A percentile compares a stretch with the other conserved stretches of the same genome.
Evolutionary conservation across 1,140 invertebrate genomes (phyloP).

Genomic region (Reticulitermes speratus): DNA sequence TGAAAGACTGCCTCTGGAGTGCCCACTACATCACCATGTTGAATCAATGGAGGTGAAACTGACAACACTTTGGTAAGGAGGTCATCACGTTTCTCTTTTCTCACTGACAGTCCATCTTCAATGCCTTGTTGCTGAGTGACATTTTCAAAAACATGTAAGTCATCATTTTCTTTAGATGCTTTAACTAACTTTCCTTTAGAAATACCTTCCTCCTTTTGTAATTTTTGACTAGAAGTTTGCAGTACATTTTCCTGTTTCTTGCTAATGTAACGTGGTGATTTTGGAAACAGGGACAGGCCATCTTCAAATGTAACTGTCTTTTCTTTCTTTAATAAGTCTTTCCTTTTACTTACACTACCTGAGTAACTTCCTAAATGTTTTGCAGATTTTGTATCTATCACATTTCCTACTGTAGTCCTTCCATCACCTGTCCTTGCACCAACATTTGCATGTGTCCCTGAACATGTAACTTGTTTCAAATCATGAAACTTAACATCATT

Average conservation of each 20-base stretch:
- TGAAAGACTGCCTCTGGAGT: neutral
- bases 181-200: neutral
- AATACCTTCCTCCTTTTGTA: neutral
- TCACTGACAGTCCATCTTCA: neutral
- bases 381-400: neutral
- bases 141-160: neutral
- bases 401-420: neutral
- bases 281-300: neutral
- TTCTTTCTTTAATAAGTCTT: neutral
- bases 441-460: neutral
- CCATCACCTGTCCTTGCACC: neutral
- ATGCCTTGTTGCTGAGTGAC: neutral
- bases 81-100: neutral
- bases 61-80: neutral
- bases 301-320: conserved; percentile 3
- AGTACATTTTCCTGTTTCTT: neutral
- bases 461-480: no score
- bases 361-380: neutral
- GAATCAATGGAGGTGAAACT: neutral
- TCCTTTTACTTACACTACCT: neutral
- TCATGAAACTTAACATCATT: neutral
- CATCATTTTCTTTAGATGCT: neutral
- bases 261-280: neutral
- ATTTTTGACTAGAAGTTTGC: neutral
- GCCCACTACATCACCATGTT: neutral